Evolutionary conservation across 2,797 vertebrate genomes (phyloP), one percentile per base, ranked within the genome.

Genomic region (Kryptopterus vitreolus): DNA sequence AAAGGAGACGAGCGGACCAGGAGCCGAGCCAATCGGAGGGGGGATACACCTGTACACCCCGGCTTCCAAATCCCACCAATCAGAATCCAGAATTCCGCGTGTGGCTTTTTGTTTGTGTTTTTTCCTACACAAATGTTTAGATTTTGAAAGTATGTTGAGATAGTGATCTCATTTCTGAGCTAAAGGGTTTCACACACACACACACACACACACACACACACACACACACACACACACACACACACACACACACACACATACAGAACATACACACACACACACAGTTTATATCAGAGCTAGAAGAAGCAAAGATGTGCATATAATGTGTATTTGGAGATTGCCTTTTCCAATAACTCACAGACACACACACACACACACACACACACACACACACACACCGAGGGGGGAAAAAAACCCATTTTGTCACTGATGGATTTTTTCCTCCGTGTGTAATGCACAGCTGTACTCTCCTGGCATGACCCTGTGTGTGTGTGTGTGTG

Each of bases 41-140:
- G 89, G 90, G 90, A 91, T 88, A 89, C 90, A 90, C 89, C 89
- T 90, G 88, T 86, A 88, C 85, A 86, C 88, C 85, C 66, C 38
- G 10, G 6, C 10, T 43, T 43, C 7, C 38, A 9, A 43, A 43
- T 68, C 18, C 52, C 24, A 71, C 68, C 48, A 71, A 71, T 53
- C 26, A 33, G 68, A 71, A 53, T 20, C 8, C 24, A 52, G 46
- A 2, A 33, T 33, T 71, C 20, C 2, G 26, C 38, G 6, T 43
- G 6, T 43, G 6, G 6, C 6, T 9, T 5, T 43, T 43, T 43
- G 38, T 43, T 43, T 43, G 6, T 43, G 38, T 43, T 9, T 43
- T 43, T 43, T 43, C 38, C 38, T 43, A 9, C 38, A 43, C 38
- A 43, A 43, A 43, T 43, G 38, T 43, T 43, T 43, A 43, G 6